Base-by-base conservation (phyloP, 2,113 vertebrate genomes). In the Lophius piscatorius region DNA sequence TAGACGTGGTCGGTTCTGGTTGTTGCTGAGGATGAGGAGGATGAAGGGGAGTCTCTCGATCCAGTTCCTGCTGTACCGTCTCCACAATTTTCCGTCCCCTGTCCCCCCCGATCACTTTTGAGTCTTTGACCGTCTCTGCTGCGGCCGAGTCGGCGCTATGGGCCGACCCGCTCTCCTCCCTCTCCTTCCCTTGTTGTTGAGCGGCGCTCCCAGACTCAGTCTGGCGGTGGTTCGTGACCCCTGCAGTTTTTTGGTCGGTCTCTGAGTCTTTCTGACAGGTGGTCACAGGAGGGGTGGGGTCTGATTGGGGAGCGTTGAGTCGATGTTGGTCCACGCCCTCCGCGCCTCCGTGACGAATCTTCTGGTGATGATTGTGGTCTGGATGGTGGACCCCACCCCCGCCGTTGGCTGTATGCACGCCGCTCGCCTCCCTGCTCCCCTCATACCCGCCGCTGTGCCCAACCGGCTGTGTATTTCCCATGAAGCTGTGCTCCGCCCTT, bases 361-460 rank as follows among this genome's bases (percentile, higher is more conserved):
- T 68, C 10, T 78, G 80, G 9, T 65, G 73, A 1, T 39, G 59
- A 18, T 63, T 6, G 2, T 71, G 70, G 33, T 79, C 70, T 1
- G 60, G 21, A 36, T 64, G 71, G 29, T 50, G 76, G 0, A 4
- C 44, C 1, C 71, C 74, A 1, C 42, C 56, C 0, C 46, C 51
- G 6, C 47, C 34, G 40, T 46, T 70, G 35, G 70, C 51, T 2
- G n/a, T 14, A 1, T 44, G 65, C 47, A 13, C 26, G 1, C 64
- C 18, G 10, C 45, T 66, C 6, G 85, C 85, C 65, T 83, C 78
- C 8, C 17, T 57, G 63, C 70, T 79, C 24, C 74, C 75, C 0
- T 84, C 84, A 17, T 40, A 71, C 18, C 87, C 87, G 9, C 87
- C 87, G 10, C 83, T 83, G 0, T 63, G 84, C 13, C 66, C 78